Evolutionary conservation across 1,140 invertebrate genomes (phyloP).

Genomic region (Harpegnathos saltator): DNA sequence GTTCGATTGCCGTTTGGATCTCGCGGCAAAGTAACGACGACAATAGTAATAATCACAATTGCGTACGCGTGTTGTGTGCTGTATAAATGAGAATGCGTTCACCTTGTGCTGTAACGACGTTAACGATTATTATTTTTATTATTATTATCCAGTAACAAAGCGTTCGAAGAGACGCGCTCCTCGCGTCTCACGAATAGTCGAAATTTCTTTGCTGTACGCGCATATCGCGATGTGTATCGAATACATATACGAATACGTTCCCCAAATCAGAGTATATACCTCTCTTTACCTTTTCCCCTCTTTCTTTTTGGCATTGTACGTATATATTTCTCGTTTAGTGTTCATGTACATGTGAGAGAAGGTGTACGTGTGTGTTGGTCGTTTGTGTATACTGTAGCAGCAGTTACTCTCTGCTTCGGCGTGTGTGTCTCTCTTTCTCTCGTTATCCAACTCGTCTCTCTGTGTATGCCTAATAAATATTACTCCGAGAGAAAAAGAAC

Average conservation of each 20-base stretch:
- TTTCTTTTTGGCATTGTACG: slow-evolving; percentile 31
- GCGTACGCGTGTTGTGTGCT: slow-evolving; percentile 59
- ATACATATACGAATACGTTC: slow-evolving; percentile 29
- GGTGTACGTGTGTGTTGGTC: slow-evolving; percentile 32
- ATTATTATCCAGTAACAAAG: slow-evolving; percentile 46
- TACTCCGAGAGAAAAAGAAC: slow-evolving; percentile 45
- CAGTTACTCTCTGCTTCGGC: slow-evolving; percentile 44
- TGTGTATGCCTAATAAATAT: slow-evolving; percentile 36
- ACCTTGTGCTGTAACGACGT: slow-evolving; percentile 41
- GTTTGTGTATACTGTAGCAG: slow-evolving; percentile 63
- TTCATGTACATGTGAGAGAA: slow-evolving; percentile 26
- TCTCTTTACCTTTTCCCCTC: too few species aligned
- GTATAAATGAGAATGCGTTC: slow-evolving; percentile 71
- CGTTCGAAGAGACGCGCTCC: slow-evolving; percentile 50
- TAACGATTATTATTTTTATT: slow-evolving; percentile 44
- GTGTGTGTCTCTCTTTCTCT: slow-evolving; percentile 55
- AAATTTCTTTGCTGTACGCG: slow-evolving; percentile 35
- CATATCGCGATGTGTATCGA: slow-evolving; percentile 11
- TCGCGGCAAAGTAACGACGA: slow-evolving; percentile 67
- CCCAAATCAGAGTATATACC: slow-evolving; percentile 32
- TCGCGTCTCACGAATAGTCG: slow-evolving; percentile 46
- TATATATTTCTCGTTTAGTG: slow-evolving; percentile 59
- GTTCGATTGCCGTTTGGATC: slow-evolving; percentile 47
- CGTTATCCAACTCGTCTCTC: slow-evolving; percentile 21
- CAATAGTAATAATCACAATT: slow-evolving; percentile 68